Evolutionary conservation across 2,113 vertebrate species (phyloP), one percentile per base, ranked within the genome.

Genomic region (Phyllostomus hastatus): DNA sequence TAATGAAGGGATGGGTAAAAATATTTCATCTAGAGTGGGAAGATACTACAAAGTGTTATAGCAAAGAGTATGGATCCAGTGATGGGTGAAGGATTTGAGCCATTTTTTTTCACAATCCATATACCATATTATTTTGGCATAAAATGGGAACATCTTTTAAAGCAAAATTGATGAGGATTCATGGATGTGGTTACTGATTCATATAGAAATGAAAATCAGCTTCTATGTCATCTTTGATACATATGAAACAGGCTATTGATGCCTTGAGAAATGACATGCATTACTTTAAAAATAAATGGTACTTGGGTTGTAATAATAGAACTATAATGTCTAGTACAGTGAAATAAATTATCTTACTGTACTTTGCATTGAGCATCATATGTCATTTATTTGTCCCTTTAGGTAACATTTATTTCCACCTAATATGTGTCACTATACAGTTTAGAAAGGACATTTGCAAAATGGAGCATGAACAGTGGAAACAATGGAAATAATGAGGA

Each of bases 401-500:
- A 85, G 22, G 22, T 93, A 86, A 86, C 35, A 69, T 86, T 92
- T 91, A 93, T 88, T 95, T 94, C 61, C 54, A 95, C 33, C 5
- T 48, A 89, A 31, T 83, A 38, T 92, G 3, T 89, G 17, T n/a
- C 50, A 72, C 15, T 95, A 12, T 24, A 78, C 19, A 90, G 59
- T 76, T 93, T 81, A 82, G 14, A 24, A 90, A 72, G 15, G 20
- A 24, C 5, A 35, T 50, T 67, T 73, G 41, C 11, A 88, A 80
- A 82, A 0, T 75, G 50, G 20, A 93, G 10, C 9, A 70, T 69
- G 33, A 50, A 4, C 10, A 64, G 57, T 48, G 28, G 17, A 31
- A 14, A 67, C 4, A 64, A 81, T 69, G 46, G 43, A 16, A 81
- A 46, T 35, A 66, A 7, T 59, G 10, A 92, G 26, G 31, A 52